These are phyloP conservation scores for Melitaea athalia DNA, from an alignment of 2,888 invertebrate genomes.

Conservation along the genomic window DNA sequence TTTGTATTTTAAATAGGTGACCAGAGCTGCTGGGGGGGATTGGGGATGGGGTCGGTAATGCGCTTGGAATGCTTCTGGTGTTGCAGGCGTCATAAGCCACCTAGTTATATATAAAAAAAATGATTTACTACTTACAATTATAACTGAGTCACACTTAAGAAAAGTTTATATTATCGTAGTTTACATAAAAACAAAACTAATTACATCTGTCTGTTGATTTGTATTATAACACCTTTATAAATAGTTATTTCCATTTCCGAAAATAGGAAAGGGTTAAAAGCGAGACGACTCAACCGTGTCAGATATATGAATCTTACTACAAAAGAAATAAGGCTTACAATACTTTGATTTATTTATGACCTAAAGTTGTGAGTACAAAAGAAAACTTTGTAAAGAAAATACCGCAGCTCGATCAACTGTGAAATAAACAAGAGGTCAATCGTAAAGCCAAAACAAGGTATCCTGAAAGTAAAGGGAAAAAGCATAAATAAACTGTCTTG, in stretches of 20 bases:
- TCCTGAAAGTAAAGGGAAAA: slow-evolving; percentile 25
- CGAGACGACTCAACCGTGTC: neutral
- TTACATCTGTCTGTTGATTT: neutral
- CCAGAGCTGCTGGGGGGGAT: no score
- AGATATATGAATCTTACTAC: neutral
- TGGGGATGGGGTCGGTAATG: no score
- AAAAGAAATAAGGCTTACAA: slow-evolving; percentile 14
- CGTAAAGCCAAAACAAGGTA: slow-evolving; percentile 36
- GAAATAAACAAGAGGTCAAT: slow-evolving; percentile 42
- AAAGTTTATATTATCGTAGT: neutral
- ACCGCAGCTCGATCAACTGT: slow-evolving; percentile 40
- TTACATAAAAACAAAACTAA: neutral
- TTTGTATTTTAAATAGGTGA: no score
- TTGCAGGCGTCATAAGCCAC: no score
- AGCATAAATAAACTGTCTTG: slow-evolving; percentile 37
- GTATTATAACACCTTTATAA: slow-evolving; percentile 15
- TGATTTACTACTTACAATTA: no score
- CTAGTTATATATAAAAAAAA: no score
- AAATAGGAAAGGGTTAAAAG: slow-evolving; percentile 26
- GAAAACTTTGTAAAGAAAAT: slow-evolving; percentile 35
- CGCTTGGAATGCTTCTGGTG: no score
- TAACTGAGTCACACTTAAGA: neutral
- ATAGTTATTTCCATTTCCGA: slow-evolving; percentile 23
- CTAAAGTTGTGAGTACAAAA: slow-evolving; percentile 20
- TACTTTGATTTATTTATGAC: neutral